Percentiles rank a stretch among this genome's conserved stretches.
Conservation (phyloP, 2,113 vertebrate genomes). For the Aspidoscelis tigris region DNA sequence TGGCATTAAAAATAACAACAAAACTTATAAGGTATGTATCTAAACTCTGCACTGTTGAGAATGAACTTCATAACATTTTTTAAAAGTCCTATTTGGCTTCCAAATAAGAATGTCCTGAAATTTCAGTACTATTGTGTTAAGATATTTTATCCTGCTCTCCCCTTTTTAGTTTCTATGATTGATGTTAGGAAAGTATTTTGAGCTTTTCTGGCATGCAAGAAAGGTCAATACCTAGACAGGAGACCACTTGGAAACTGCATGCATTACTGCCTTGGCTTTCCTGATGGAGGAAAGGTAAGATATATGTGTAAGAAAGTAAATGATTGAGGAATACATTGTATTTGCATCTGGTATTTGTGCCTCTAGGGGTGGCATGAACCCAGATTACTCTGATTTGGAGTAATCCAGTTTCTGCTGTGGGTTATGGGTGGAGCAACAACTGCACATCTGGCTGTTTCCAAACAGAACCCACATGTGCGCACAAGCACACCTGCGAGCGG, state of each 20-base stretch:
- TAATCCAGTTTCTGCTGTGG: too few relatives aligned
- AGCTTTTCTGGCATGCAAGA: not conserved
- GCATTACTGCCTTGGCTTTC: too few relatives aligned
- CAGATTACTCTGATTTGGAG: too few relatives aligned
- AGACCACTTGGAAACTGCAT: too few relatives aligned
- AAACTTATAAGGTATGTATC: not conserved
- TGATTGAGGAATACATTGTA: not conserved
- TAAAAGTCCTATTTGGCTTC: not conserved
- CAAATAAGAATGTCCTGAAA: not conserved
- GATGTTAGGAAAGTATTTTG: not conserved
- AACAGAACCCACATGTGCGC: too few relatives aligned
- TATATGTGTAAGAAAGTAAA: not conserved
- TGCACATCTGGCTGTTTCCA: too few relatives aligned
- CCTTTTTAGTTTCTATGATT: not conserved
- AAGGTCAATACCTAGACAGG: not conserved
- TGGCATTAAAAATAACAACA: not conserved
- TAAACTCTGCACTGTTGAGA: not conserved
- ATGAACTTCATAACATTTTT: not conserved
- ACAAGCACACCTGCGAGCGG: too few relatives aligned
- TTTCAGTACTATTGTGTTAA: not conserved
- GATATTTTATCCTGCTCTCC: not conserved
- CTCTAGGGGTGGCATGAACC: not conserved
- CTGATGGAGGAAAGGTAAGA: too few relatives aligned
- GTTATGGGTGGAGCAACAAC: too few relatives aligned
- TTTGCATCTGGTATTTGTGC: not conserved